Percentiles rank a stretch among this genome's conserved stretches.
These are phyloP conservation scores for Jordanella pulchra DNA, from an alignment of 2,797 vertebrate species.

Conservation along the genomic window DNA sequence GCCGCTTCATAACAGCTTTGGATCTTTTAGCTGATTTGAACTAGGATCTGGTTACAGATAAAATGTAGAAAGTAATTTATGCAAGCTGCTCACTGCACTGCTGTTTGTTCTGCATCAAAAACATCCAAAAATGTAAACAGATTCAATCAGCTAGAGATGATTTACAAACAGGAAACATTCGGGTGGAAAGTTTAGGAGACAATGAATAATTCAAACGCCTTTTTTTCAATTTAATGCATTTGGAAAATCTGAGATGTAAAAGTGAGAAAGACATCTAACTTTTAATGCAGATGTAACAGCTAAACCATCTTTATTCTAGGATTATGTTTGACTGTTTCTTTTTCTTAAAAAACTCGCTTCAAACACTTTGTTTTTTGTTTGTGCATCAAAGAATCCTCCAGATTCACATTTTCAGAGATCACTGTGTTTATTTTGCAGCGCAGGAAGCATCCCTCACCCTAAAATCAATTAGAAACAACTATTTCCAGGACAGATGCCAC, in stretches of 20 bases:
- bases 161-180: constrained; percentile 6
- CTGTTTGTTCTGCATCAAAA: background rate
- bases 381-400: background rate
- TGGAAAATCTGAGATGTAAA: background rate
- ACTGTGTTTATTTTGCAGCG: background rate
- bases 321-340: no score
- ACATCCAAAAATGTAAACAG: constrained; percentile 3
- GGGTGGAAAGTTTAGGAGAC: background rate
- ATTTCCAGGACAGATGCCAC: background rate
- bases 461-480: background rate
- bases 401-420: no score
- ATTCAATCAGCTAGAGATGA: background rate
- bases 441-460: background rate
- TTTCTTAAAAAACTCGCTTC: background rate
- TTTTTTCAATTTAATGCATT: background rate
- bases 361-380: background rate
- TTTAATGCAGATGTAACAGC: background rate
- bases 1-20: background rate
- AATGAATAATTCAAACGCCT: background rate
- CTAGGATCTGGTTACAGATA: background rate
- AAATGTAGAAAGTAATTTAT: background rate
- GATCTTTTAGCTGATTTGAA: background rate
- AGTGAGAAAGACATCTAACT: background rate
- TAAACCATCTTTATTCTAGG: background rate
- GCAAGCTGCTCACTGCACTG: background rate